Percentiles rank a stretch among this genome's conserved stretches.
phyloP scores from a whole-genome alignment of 2,113 vertebrate species.

The Perca schrenkii region DNA sequence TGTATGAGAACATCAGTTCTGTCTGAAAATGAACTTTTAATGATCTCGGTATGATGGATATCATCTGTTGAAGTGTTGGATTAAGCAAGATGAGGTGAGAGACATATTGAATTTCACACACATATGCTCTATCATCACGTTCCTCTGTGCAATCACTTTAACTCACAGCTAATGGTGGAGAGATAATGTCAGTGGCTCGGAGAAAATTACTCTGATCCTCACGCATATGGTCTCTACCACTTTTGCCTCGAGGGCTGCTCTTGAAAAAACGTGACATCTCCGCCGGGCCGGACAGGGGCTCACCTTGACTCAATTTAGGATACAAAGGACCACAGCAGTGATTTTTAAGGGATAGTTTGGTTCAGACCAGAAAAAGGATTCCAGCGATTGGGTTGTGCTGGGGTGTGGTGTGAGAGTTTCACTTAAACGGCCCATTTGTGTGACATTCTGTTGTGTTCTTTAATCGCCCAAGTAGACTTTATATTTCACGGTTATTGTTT shows the following conservation, averaged over 20 bases:
- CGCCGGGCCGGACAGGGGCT: background rate
- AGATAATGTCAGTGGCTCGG: background rate
- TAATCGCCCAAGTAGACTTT: too few relatives aligned
- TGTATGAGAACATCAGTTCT: background rate
- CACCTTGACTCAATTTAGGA: background rate
- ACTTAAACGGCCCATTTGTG: too few relatives aligned
- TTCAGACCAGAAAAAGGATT: too few relatives aligned
- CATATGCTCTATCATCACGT: constrained; percentile 1
- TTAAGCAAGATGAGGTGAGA: background rate
- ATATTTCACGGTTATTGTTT: too few relatives aligned
- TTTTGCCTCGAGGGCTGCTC: background rate
- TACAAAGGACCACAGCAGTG: too few relatives aligned
- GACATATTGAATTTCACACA: constrained; percentile 5
- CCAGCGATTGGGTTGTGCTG: too few relatives aligned
- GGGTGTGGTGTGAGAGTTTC: too few relatives aligned
- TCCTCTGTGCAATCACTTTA: background rate
- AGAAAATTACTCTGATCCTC: constrained; percentile 12
- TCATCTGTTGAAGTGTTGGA: constrained; percentile 3
- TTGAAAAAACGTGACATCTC: background rate
- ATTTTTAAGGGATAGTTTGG: too few relatives aligned
- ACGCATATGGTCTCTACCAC: background rate
- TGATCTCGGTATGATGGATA: constrained; percentile 27
- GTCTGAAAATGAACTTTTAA: constrained; percentile 38
- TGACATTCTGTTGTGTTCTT: too few relatives aligned
- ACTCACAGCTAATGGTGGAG: constrained; percentile 8